A percentile compares a stretch with the other conserved stretches of the same genome.
Evolutionary conservation across 35 echinoderm and acorn worm species (phyloP).

Genomic region (Acanthaster planci): DNA sequence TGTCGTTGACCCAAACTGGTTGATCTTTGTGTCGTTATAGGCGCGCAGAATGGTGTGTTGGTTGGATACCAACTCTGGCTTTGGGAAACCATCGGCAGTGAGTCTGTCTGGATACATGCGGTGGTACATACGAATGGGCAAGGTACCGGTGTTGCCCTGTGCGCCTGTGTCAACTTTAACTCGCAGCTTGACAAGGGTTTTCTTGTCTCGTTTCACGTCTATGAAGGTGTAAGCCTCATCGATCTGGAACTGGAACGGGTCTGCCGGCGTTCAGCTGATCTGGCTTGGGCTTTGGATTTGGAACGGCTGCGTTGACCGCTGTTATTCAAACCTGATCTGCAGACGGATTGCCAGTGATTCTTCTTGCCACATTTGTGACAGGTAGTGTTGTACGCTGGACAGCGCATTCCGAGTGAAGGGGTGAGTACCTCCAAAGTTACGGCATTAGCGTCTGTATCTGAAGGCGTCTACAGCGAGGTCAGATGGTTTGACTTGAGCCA

Average conservation of each 20-base stretch:
- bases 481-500: neutral
- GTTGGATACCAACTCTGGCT: too few species aligned
- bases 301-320: neutral
- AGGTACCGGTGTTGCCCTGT: constrained; percentile 27
- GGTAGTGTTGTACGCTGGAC: too few species aligned
- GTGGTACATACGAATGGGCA: neutral
- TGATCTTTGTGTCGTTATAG: too few species aligned
- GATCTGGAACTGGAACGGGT: constrained; percentile 22
- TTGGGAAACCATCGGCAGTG: too few species aligned
- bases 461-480: neutral
- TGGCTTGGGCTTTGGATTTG: too few species aligned
- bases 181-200: neutral
- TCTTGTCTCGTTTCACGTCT: neutral
- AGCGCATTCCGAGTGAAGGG: too few species aligned
- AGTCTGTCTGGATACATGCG: constrained; percentile 12
- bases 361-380: constrained; percentile 5
- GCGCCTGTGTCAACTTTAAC: constrained; percentile 37
- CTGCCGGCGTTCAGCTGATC: constrained; percentile 31
- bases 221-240: constrained; percentile 21
- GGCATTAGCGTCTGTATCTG: too few species aligned
- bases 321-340: neutral
- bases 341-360: constrained; percentile 13
- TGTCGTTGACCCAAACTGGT: too few species aligned
- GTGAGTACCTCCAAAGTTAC: neutral
- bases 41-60: too few species aligned